Base-by-base conservation (phyloP, 2,797 vertebrate species). In the Mormyrops attenuatus region DNA sequence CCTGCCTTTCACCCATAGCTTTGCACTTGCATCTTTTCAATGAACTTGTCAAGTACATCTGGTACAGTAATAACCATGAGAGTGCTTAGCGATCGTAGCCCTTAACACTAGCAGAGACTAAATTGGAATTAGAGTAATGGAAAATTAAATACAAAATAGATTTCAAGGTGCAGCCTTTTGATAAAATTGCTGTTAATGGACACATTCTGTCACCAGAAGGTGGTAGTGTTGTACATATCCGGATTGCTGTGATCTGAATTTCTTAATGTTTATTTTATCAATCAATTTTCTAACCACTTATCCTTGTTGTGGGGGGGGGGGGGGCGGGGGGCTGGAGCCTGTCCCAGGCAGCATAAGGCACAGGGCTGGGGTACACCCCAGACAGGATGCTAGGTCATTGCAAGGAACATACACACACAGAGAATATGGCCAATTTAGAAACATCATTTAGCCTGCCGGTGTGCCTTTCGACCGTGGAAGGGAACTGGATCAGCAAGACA, bases 191-290 rank as follows among this genome's bases (percentile, higher is more conserved):
- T 88, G 44, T 11, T 80, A 50, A 22, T 2, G 0, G 2, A 17
- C n/a, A 22, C 15, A 26, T 60, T 7, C 34, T 84, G 38, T 20
- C 6, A 44, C 88, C 88, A 85, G 73, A 30, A 47, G 88, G 60
- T 57, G 88, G 88, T 73, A 89, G 77, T 89, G 88, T 89, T 85
- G 88, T 26, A 82, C 9, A 60, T 89, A 82, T 55, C 20, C 22
- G 2, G 20, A 38, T 85, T 22, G 17, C 9, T 86, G 66, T 53
- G 30, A 55, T 57, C 13, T 49, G 11, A 49, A 66, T 49, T 73
- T 88, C 20, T 4, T 47, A 17, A 38, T 53, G 88, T 77, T 77
- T 88, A 34, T 9, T 44, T 41, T 66, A 52, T 49, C 66, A 77
- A 20, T 50, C 38, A 7, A 22, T 82, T 9, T 38, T 82, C 34